Evolutionary conservation across 2,888 invertebrate genomes (phyloP).

Genomic region (Dynastes tityus): DNA sequence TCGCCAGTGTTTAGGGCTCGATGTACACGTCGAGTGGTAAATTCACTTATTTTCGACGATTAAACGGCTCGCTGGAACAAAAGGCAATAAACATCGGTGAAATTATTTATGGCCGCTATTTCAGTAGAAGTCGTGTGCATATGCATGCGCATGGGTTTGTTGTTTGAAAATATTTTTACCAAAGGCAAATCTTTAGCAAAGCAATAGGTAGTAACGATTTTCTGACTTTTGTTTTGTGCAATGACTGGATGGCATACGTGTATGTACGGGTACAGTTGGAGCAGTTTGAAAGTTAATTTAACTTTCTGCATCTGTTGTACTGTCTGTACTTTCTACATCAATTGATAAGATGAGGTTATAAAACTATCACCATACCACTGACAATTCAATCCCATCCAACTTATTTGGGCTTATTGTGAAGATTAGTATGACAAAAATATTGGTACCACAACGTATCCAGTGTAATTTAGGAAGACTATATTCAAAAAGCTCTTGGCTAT

Average conservation of each 20-base stretch:
- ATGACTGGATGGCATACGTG: background rate
- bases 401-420: too few relatives aligned
- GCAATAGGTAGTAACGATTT: slow-evolving; percentile 29
- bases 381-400: too few relatives aligned
- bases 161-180: slow-evolving; percentile 35
- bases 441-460: too few relatives aligned
- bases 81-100: slow-evolving; percentile 46
- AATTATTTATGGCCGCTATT: slow-evolving; percentile 45
- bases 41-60: slow-evolving; percentile 47
- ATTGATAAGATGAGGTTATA: too few relatives aligned
- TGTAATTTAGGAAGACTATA: too few relatives aligned
- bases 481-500: too few relatives aligned
- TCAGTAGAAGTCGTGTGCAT: slow-evolving; percentile 29
- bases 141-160: slow-evolving; percentile 39
- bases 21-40: slow-evolving; percentile 40
- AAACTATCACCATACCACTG: too few relatives aligned
- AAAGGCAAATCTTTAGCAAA: slow-evolving; percentile 36
- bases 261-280: too few relatives aligned
- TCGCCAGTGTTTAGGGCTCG: slow-evolving; percentile 7
- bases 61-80: slow-evolving; percentile 44
- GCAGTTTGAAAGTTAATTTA: too few relatives aligned
- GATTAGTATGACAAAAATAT: too few relatives aligned
- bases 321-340: too few relatives aligned
- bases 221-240: slow-evolving; percentile 4
- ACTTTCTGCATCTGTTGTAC: too few relatives aligned